phyloP scores from a whole-genome alignment of 2,797 vertebrate species.

The Rhinella marina region DNA sequence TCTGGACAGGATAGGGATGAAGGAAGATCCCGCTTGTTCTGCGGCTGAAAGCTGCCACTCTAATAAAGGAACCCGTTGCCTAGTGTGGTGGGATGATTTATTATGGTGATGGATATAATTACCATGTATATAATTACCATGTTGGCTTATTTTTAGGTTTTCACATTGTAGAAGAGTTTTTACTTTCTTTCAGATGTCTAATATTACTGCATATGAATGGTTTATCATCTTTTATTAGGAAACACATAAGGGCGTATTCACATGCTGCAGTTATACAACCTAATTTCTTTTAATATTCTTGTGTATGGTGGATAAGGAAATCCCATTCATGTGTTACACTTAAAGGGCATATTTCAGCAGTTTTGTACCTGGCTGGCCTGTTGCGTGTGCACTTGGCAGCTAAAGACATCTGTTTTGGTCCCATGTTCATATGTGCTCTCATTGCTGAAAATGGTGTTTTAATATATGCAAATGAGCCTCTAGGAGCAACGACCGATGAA shows the following conservation, averaged over 20 bases:
- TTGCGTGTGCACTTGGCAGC: too few species aligned
- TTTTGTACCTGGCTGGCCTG: too few species aligned
- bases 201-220: neutral
- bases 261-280: neutral
- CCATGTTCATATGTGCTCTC: too few species aligned
- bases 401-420: too few species aligned
- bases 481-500: too few species aligned
- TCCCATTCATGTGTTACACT: too few species aligned
- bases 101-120: neutral
- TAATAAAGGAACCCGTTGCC: neutral
- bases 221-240: neutral
- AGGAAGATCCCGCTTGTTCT: constrained; percentile 24
- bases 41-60: neutral
- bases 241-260: neutral
- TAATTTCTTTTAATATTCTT: too few species aligned
- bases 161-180: neutral
- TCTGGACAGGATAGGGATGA: constrained; percentile 21
- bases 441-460: too few species aligned
- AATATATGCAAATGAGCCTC: too few species aligned
- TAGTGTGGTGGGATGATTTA: neutral
- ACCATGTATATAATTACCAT: neutral
- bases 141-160: neutral
- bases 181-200: neutral
- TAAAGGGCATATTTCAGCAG: too few species aligned
- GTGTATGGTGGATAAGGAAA: too few species aligned